Evolutionary conservation across 2,113 vertebrate genomes (phyloP).

Genomic region (Montifringilla adamsi): DNA sequence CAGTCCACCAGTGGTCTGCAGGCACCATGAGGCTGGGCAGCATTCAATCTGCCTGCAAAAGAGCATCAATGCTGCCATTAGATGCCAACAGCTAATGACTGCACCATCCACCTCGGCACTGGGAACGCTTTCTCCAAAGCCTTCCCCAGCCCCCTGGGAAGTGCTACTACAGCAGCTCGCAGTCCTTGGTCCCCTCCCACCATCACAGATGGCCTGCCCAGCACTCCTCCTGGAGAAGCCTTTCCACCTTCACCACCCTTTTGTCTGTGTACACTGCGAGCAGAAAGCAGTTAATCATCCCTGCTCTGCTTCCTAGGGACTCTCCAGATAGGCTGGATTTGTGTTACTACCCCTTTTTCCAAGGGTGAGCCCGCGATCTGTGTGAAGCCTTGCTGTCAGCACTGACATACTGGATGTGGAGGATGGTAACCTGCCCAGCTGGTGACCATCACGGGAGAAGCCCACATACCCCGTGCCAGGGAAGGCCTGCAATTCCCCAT

Average conservation of each 20-base stretch:
- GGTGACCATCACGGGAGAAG: neutral
- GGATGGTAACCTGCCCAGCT: neutral
- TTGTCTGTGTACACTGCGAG: neutral
- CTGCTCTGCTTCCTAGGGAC: neutral
- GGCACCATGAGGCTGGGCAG: neutral
- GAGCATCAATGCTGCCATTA: neutral
- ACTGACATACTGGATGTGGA: neutral
- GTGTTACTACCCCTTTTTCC: neutral
- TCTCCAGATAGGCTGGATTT: neutral
- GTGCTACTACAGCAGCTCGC: neutral
- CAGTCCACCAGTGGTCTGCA: neutral
- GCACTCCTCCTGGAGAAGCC: slow-evolving; percentile 30
- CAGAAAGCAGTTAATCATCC: neutral
- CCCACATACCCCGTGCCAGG: neutral
- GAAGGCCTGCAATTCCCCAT: neutral
- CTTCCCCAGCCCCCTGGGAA: slow-evolving; percentile 12
- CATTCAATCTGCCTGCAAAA: neutral
- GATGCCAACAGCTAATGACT: neutral
- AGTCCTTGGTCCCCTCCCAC: neutral
- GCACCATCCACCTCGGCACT: neutral
- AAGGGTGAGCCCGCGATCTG: neutral
- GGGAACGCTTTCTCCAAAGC: slow-evolving; percentile 7
- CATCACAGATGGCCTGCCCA: slow-evolving; percentile 47
- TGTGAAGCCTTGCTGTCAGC: neutral
- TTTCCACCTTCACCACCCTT: neutral